Evolutionary conservation across 1,140 invertebrate genomes (phyloP), one percentile per base, ranked within the genome.

Genomic region (Drosophila hydei): DNA sequence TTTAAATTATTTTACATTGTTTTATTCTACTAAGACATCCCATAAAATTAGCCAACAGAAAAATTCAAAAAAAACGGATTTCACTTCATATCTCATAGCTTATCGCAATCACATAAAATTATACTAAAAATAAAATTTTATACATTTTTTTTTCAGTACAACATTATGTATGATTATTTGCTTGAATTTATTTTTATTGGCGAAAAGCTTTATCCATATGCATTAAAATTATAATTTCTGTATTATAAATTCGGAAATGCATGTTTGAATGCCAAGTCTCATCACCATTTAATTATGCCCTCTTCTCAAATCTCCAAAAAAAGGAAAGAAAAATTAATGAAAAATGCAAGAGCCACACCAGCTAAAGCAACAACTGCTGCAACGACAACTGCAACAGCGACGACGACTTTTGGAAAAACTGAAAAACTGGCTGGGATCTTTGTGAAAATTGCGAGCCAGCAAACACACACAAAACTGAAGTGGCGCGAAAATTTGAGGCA

Each of bases 401-500:
- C 63, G 48, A 38, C 68, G 45, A 65, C n/a, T 43, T 61, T 42
- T 55, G 42, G 27, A 59, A 65, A 71, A 58, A 42, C 50, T 48
- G 72, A 56, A 72, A 76, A 80, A 80, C 77, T 79, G 76, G 80
- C 64, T 79, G 51, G 36, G 45, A 74, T 70, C 63, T 75, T 65
- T 61, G 55, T 40, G 79, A 75, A 75, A 83, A 84, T 59, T 65
- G 61, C 56, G 67, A 77, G 62, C 50, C 79, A 54, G 62, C 79
- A 54, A 87, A 63, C 79, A 84, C 75, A 83, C 75, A 88, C 85
- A 89, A 89, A 89, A 89, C 85, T 85, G 77, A 85, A 89, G 85
- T 85, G 85, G 75, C 80, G 85, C 79, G 85, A 89, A 89, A 89
- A 85, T 89, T 77, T 50, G 75, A 85, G 79, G 79, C 85, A 85